Evolutionary conservation across 2,888 invertebrate species (phyloP).

Genomic region (Tineola bisselliella): DNA sequence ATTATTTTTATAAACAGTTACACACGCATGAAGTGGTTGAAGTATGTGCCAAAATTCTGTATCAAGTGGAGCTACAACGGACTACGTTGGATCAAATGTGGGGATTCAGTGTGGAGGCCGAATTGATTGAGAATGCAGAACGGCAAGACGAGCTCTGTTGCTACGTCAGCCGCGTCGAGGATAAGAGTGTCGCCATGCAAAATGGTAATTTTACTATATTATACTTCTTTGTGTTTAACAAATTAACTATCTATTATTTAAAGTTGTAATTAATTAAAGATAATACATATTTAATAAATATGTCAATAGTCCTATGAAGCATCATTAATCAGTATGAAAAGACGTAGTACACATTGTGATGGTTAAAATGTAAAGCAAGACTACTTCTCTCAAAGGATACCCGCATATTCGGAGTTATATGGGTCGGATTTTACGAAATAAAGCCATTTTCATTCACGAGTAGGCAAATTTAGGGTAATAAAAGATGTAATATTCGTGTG

Average conservation of each 20-base stretch:
- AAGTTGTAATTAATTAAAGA: too few relatives aligned
- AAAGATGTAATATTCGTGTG: conserved; percentile 6
- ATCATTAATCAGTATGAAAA: conserved; percentile 6
- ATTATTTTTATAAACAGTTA: conserved; percentile 62
- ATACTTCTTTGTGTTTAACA: too few relatives aligned
- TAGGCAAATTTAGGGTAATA: conserved; percentile 3
- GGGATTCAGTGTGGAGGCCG: conserved; percentile 98
- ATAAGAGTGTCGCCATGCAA: conserved; percentile 95
- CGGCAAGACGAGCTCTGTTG: conserved; percentile 96
- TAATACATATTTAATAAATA: not conserved
- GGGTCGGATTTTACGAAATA: not conserved
- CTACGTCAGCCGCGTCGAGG: conserved; percentile 95
- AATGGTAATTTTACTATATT: conserved; percentile 74
- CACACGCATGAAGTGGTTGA: conserved; percentile 95
- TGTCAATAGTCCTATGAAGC: not conserved
- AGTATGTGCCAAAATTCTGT: conserved; percentile 95
- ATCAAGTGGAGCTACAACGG: conserved; percentile 93
- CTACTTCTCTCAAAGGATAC: not conserved
- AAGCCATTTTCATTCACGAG: conserved; percentile 6
- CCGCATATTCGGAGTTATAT: conserved; percentile 3
- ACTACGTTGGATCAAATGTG: conserved; percentile 94
- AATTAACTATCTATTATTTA: too few relatives aligned
- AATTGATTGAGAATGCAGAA: conserved; percentile 95
- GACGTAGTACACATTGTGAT: not conserved
- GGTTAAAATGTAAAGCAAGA: not conserved